These are phyloP conservation scores for Tanytarsus gracilentus DNA, from an alignment of 2,888 invertebrate genomes.

Conservation along the genomic window DNA sequence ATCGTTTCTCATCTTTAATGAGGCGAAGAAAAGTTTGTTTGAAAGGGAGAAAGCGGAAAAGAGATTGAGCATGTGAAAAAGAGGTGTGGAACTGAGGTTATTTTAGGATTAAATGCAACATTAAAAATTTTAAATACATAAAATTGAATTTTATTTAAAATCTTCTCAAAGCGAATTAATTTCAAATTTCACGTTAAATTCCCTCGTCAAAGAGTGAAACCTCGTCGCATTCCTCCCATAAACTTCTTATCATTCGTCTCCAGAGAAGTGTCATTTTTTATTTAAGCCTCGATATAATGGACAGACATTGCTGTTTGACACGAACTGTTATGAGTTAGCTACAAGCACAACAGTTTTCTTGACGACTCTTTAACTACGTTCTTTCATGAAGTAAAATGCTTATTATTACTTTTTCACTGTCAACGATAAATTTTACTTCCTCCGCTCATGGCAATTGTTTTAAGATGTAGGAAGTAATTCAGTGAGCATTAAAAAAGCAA, in stretches of 20 bases:
- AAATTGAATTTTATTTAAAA: too few species aligned
- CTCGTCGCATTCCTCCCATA: too few species aligned
- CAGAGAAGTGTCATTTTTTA: conserved; percentile 12
- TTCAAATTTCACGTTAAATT: too few species aligned
- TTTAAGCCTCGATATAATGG: conserved; percentile 2
- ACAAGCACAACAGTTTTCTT: background rate
- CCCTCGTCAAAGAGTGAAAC: too few species aligned
- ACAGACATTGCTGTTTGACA: conserved; percentile 13
- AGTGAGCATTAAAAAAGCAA: background rate
- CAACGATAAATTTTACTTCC: background rate
- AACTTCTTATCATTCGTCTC: background rate
- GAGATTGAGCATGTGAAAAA: too few species aligned
- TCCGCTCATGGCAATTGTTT: background rate
- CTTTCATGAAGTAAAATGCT: background rate
- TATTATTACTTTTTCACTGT: background rate
- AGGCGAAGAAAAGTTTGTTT: background rate
- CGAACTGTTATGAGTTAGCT: background rate
- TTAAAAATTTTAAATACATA: too few species aligned
- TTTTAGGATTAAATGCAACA: too few species aligned
- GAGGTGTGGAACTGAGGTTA: too few species aligned
- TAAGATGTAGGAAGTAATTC: background rate
- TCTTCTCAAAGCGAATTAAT: too few species aligned
- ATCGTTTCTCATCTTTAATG: background rate
- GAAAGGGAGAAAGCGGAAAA: too few species aligned
- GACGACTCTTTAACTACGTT: background rate